A percentile compares a stretch with the other conserved stretches of the same genome.
These are phyloP conservation scores for Elegia similella DNA, from an alignment of 2,888 invertebrate species.

Conservation along the genomic window DNA sequence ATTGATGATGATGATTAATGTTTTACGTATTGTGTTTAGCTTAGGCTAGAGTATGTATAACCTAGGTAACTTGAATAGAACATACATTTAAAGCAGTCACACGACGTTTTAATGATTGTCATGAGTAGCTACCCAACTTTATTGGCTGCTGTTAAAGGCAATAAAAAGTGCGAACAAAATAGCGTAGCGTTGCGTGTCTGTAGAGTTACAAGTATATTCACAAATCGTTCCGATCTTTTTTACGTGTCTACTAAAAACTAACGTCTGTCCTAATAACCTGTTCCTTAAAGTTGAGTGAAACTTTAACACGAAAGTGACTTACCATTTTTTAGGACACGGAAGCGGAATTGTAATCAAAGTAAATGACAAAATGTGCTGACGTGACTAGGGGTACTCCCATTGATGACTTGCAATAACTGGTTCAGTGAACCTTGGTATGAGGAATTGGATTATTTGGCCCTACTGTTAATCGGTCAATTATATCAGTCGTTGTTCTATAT, in stretches of 20 bases:
- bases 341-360: conserved; percentile 22
- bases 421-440: conserved; percentile 20
- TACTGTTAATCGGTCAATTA: not conserved
- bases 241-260: conserved; percentile 5
- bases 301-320: conserved; percentile 19
- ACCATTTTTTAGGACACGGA: conserved; percentile 14
- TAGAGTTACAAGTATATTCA: conserved; percentile 13
- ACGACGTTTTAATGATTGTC: not conserved
- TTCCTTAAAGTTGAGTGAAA: not conserved
- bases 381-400: conserved; percentile 19
- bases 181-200: conserved; percentile 8
- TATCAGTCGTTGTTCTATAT: not conserved
- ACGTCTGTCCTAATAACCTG: not conserved
- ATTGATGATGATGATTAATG: too few species aligned
- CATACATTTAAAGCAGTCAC: too few species aligned
- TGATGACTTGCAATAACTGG: conserved; percentile 22
- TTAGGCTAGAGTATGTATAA: too few species aligned
- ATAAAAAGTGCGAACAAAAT: not conserved
- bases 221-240: conserved; percentile 14
- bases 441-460: not conserved
- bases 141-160: conserved; percentile 1
- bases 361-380: conserved; percentile 27
- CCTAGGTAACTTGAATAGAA: too few species aligned
- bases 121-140: not conserved
- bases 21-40: too few species aligned